These are phyloP conservation scores for Lissocephala sabroskyi DNA, from an alignment of 2,888 invertebrate genomes.

Conservation along the genomic window DNA sequence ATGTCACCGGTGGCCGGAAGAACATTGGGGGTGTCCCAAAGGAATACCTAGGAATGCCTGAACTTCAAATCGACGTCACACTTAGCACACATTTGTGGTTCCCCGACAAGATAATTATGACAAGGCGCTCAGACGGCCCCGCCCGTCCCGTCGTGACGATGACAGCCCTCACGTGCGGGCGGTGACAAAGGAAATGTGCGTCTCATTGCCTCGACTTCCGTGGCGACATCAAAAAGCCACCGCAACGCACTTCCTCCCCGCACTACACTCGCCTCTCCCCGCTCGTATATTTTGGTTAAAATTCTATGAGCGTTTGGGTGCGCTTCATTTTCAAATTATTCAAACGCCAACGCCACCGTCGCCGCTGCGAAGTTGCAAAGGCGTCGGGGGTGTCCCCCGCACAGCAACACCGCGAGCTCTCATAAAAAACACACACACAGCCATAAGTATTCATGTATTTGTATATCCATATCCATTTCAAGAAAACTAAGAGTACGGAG, in stretches of 20 bases:
- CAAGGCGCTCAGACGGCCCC: conserved; percentile 5
- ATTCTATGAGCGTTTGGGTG: conserved; percentile 24
- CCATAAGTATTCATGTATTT: no score
- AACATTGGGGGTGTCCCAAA: no score
- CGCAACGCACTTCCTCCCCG: background rate
- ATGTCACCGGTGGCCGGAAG: no score
- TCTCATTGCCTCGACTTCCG: conserved; percentile 1
- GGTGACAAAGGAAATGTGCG: conserved; percentile 19
- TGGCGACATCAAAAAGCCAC: conserved; percentile 27
- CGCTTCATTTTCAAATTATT: conserved; percentile 41
- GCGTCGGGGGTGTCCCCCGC: conserved; percentile 14
- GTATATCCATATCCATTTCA: no score
- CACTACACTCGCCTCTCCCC: no score
- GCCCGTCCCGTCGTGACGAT: conserved; percentile 3
- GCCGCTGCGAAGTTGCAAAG: no score
- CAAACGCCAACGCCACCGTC: no score
- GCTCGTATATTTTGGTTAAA: conserved; percentile 24
- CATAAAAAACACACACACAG: no score
- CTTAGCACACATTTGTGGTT: conserved; percentile 5
- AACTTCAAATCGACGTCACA: background rate
- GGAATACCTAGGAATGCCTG: background rate
- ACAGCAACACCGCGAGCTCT: conserved; percentile 30
- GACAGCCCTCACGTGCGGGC: conserved; percentile 5
- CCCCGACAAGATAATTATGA: conserved; percentile 2
- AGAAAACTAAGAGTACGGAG: no score